These are phyloP conservation scores for Platynereis dumerilii DNA, from an alignment of 2,888 invertebrate genomes.

Conservation along the genomic window DNA sequence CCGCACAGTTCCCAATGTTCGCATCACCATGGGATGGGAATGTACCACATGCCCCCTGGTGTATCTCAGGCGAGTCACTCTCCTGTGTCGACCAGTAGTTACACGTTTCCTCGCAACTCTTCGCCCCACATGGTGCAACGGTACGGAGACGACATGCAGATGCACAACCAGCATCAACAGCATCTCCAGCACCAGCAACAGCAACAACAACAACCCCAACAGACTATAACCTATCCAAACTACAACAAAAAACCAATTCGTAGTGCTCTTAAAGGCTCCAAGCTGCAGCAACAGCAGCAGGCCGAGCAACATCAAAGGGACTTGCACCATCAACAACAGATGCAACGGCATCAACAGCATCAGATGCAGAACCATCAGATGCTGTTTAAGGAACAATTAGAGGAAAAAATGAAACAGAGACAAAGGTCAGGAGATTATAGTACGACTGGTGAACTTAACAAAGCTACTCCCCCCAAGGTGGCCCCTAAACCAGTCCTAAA, in stretches of 20 bases:
- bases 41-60: too few species aligned
- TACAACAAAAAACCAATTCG: conserved; percentile 53
- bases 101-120: too few species aligned
- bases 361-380: conserved; percentile 9
- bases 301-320: background rate
- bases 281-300: conserved; percentile 7
- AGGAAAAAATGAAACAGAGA: background rate
- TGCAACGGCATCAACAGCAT: too few species aligned
- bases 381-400: conserved; percentile 13
- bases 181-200: background rate
- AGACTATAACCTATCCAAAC: too few species aligned
- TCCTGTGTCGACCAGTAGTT: too few species aligned
- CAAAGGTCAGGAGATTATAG: conserved; percentile 11
- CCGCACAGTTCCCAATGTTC: too few species aligned
- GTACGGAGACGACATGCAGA: too few species aligned
- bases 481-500: conserved; percentile 36
- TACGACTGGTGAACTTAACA: background rate
- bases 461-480: conserved; percentile 31
- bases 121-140: too few species aligned
- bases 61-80: too few species aligned
- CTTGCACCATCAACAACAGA: conserved; percentile 3
- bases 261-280: conserved; percentile 60
- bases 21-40: too few species aligned
- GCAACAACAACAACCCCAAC: background rate
- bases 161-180: background rate